These are phyloP conservation scores for Drosophila orena DNA, from an alignment of 1,140 invertebrate species.

Conservation along the genomic window DNA sequence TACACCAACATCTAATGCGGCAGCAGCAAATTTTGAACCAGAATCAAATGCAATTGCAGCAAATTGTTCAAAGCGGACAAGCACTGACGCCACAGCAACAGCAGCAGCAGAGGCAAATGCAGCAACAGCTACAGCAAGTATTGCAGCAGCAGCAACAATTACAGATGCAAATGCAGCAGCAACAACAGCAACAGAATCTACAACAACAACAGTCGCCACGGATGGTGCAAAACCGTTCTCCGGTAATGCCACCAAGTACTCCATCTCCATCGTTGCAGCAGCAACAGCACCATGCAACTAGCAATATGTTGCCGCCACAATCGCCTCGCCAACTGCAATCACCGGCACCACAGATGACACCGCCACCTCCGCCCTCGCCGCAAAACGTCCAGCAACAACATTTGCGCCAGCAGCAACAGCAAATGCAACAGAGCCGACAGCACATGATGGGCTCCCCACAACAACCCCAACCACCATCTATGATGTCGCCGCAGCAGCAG, in stretches of 20 bases:
- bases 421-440: slow-evolving; percentile 67
- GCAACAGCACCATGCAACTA: slow-evolving; percentile 63
- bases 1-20: slow-evolving; percentile 75
- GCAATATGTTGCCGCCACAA: slow-evolving; percentile 74
- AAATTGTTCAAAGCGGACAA: slow-evolving; percentile 78
- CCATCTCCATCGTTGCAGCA: slow-evolving; percentile 69
- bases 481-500: slow-evolving; percentile 74
- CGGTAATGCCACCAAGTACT: slow-evolving; percentile 67
- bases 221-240: slow-evolving; percentile 76
- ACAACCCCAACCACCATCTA: slow-evolving; percentile 52
- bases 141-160: slow-evolving; percentile 68
- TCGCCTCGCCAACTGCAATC: slow-evolving; percentile 79
- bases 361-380: slow-evolving; percentile 76
- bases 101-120: slow-evolving; percentile 60
- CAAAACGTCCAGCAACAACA: slow-evolving; percentile 85
- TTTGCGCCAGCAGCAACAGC: slow-evolving; percentile 68
- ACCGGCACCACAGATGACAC: slow-evolving; percentile 83
- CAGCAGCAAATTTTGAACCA: slow-evolving; percentile 77
- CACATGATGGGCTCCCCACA: slow-evolving; percentile 75
- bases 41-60: slow-evolving; percentile 80
- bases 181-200: slow-evolving; percentile 73
- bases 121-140: slow-evolving; percentile 57
- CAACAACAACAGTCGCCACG: slow-evolving; percentile 85
- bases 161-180: slow-evolving; percentile 69
- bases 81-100: slow-evolving; percentile 74